Evolutionary conservation across 2,888 invertebrate genomes (phyloP), one percentile per base, ranked within the genome.

Genomic region (Drosophila cracens): DNA sequence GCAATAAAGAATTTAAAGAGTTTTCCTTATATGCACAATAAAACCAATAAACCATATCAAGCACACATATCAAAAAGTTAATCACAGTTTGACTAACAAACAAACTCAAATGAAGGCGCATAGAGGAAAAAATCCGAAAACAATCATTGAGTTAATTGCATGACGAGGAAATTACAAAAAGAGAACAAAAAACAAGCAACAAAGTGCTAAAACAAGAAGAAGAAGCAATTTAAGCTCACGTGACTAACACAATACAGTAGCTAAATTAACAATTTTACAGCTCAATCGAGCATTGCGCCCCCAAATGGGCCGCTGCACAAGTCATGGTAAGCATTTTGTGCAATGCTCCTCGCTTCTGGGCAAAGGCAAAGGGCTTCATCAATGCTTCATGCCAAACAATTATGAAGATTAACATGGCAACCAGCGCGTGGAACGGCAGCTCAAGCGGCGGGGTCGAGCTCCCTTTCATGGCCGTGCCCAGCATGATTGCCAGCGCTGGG

Each of bases 191-290:
- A 48, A 52, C 34, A 51, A 69, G 33, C 70, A 76, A 76, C 63
- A 76, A 60, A 57, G 34, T 33, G 29, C 4, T 64, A 56, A n/a
- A 67, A 68, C 71, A 74, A 79, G 72, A 63, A 70, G 25, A 25
- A 25, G 76, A 76, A 76, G 74, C 83, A 81, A 85, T 87, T 87
- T 85, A 73, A 53, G 84, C 62, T 84, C 85, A 84, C 84, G 84
- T 87, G 88, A 85, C 87, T 73, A 79, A 72, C 69, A 81, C 74
- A 82, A 85, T 65, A 77, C 88, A 82, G 88, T 72, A 85, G 85
- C 86, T 66, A 86, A 86, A 80, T 88, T 76, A 85, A 86, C 86
- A 86, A 86, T 88, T 88, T 85, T 83, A 86, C 83, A 78, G 83
- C 86, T 85, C 78, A 70, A 80, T 72, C 70, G 64, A 34, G 25